Percentiles rank a stretch among this genome's conserved stretches.
Evolutionary conservation across 1,140 invertebrate genomes (phyloP).

Genomic region (Homalodisca vitripennis): DNA sequence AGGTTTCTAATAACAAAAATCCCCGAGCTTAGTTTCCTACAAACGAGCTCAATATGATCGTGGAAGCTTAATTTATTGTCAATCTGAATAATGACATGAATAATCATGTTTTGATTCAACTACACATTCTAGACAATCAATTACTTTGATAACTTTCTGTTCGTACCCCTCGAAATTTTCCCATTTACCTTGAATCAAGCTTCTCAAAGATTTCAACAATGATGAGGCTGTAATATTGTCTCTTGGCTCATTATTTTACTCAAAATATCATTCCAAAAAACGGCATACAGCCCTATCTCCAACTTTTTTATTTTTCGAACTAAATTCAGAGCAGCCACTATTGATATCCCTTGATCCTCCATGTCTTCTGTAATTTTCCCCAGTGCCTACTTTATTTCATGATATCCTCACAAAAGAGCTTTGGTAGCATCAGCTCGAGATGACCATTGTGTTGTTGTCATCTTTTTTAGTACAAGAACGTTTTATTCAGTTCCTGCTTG

Average conservation of each 20-base stretch:
- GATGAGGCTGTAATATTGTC: neutral
- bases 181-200: neutral
- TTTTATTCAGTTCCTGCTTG: neutral
- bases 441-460: constrained; percentile 1
- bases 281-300: neutral
- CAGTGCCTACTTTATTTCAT: neutral
- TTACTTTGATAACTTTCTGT: neutral
- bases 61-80: too few relatives aligned
- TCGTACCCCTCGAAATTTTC: neutral
- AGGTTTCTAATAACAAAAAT: too few relatives aligned
- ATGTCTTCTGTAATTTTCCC: neutral
- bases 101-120: neutral
- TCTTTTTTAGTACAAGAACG: neutral
- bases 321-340: neutral
- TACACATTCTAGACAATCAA: neutral
- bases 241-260: neutral
- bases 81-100: too few relatives aligned
- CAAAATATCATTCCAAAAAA: neutral
- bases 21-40: too few relatives aligned
- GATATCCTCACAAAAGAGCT: neutral
- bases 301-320: neutral
- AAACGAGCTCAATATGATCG: too few relatives aligned
- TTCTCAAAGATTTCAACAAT: neutral
- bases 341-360: neutral
- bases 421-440: neutral